Conservation (phyloP, 2,888 invertebrate genomes). For the Andrena camellia region DNA sequence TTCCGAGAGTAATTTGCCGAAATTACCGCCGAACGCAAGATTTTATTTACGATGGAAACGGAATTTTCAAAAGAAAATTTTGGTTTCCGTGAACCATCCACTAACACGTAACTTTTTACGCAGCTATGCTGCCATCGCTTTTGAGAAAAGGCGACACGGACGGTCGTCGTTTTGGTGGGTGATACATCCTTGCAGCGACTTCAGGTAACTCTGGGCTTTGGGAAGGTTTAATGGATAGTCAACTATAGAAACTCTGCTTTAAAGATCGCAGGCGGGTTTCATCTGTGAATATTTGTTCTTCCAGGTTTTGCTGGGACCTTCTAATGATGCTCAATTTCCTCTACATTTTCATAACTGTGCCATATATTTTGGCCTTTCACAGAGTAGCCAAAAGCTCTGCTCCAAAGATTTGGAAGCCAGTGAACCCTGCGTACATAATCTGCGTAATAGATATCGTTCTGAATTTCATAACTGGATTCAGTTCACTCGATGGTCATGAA, state of each 20-base stretch:
- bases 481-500: conserved; percentile 72
- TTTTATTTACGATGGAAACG: conserved; percentile 74
- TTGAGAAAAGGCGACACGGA: conserved; percentile 81
- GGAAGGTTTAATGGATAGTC: not conserved
- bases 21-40: conserved; percentile 81
- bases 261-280: not conserved
- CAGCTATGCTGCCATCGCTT: conserved; percentile 80
- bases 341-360: conserved; percentile 75
- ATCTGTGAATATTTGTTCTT: not conserved
- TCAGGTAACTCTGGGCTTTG: conserved; percentile 69
- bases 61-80: conserved; percentile 77
- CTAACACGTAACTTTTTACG: conserved; percentile 77
- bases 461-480: conserved; percentile 81
- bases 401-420: conserved; percentile 45
- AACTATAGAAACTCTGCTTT: not conserved
- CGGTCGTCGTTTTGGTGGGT: conserved; percentile 78
- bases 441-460: conserved; percentile 78
- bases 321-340: conserved; percentile 77
- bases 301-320: conserved; percentile 78
- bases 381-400: conserved; percentile 65
- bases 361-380: conserved; percentile 74
- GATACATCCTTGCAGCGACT: conserved; percentile 82
- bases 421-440: conserved; percentile 70
- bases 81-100: conserved; percentile 78
- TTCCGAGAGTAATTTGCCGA: conserved; percentile 81